A percentile compares a stretch with the other conserved stretches of the same genome.
Conservation (phyloP, 1,140 invertebrate species). For the Euura lappo region DNA sequence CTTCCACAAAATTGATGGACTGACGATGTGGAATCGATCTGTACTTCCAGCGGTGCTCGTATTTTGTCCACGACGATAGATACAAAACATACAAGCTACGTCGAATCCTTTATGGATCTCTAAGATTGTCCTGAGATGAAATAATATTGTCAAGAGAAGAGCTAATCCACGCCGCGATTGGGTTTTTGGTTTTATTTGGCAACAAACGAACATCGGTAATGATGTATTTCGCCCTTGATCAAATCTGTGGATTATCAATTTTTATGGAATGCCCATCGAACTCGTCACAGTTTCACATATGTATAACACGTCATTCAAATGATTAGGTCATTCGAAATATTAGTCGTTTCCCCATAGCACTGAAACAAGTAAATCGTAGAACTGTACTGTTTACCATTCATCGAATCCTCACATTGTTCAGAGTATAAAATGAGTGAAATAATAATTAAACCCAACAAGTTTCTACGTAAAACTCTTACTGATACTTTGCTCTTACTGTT, state of each 20-base stretch:
- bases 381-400: not conserved
- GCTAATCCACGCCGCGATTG: too few species aligned
- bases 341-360: not conserved
- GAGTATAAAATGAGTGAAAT: not conserved
- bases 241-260: not conserved
- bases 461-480: not conserved
- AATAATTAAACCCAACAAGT: not conserved
- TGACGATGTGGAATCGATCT: not conserved
- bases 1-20: not conserved
- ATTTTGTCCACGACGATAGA: too few species aligned
- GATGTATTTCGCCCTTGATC: too few species aligned
- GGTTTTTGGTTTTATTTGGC: too few species aligned
- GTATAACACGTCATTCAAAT: conserved; percentile 23
- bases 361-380: conserved; percentile 5
- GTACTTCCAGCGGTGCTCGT: not conserved
- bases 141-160: too few species aligned
- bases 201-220: too few species aligned
- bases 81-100: too few species aligned
- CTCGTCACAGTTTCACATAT: conserved; percentile 42
- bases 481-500: not conserved
- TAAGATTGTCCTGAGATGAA: too few species aligned
- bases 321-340: not conserved
- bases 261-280: conserved; percentile 39
- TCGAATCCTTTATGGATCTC: too few species aligned
- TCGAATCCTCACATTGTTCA: not conserved